Percentiles rank a stretch among this genome's conserved stretches.
Evolutionary conservation across 2,888 invertebrate species (phyloP).

Genomic region (Deilephila porcellus): DNA sequence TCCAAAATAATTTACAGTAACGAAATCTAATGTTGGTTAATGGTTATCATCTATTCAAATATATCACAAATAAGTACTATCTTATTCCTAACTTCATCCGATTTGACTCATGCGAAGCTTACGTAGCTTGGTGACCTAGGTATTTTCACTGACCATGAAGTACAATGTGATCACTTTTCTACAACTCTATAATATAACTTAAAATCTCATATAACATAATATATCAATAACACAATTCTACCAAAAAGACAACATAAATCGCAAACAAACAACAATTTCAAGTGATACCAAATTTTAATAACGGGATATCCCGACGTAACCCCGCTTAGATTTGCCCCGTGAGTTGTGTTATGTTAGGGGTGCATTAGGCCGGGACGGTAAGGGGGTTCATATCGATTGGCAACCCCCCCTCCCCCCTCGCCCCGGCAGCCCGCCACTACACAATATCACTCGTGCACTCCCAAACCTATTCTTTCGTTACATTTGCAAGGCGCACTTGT

Average conservation of each 20-base stretch:
- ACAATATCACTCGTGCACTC: conserved; percentile 67
- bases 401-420: conserved; percentile 55
- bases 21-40: too few species aligned
- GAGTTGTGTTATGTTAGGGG: conserved; percentile 59
- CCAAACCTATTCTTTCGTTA: conserved; percentile 69
- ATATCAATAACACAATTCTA: neutral
- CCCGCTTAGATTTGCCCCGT: conserved; percentile 27
- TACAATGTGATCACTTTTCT: too few species aligned
- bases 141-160: too few species aligned
- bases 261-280: neutral
- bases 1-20: too few species aligned
- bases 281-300: conserved; percentile 23
- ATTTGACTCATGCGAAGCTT: too few species aligned
- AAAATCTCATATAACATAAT: too few species aligned
- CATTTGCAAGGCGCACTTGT: conserved; percentile 66
- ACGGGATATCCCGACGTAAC: conserved; percentile 21
- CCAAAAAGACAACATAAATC: neutral
- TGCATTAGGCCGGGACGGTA: conserved; percentile 70
- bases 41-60: too few species aligned
- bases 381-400: conserved; percentile 81
- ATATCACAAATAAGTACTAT: too few species aligned
- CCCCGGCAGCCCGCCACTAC: conserved; percentile 54
- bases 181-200: too few species aligned
- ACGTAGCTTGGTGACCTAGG: too few species aligned
- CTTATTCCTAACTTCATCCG: too few species aligned